Percentiles rank a stretch among this genome's conserved stretches.
Conservation (phyloP, 2,797 vertebrate species). For the Luscinia luscinia region DNA sequence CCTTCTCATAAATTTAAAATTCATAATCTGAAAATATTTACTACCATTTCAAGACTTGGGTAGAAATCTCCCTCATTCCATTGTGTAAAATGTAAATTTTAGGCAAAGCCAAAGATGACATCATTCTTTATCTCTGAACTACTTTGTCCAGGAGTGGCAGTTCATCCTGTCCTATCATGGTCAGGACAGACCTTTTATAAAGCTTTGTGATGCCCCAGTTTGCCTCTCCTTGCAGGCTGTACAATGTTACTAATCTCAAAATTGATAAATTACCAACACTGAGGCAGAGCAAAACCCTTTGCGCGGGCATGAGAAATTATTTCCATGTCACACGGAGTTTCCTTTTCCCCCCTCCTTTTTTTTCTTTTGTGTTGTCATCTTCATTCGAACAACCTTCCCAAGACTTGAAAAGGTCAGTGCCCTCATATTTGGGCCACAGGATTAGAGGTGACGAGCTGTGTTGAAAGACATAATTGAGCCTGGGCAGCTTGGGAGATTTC, state of each 20-base stretch:
- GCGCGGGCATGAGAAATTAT: fast-evolving
- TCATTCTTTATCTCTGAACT: neutral
- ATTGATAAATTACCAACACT: neutral
- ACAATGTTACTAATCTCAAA: neutral
- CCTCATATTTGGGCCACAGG: conserved; percentile 19
- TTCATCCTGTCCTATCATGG: neutral
- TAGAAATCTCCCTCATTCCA: neutral
- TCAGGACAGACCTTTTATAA: neutral
- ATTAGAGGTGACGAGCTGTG: conserved; percentile 50
- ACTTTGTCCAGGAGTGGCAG: neutral
- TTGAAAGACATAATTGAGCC: conserved; percentile 57
- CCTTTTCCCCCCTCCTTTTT: neutral
- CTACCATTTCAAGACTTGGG: neutral
- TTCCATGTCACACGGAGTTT: neutral
- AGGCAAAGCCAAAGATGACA: neutral
- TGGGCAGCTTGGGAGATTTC: neutral
- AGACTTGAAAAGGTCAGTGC: conserved; percentile 56
- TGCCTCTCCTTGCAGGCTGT: neutral
- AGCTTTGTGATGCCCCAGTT: neutral
- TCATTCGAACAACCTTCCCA: conserved; percentile 45
- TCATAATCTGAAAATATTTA: neutral
- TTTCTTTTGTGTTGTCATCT: conserved; percentile 27
- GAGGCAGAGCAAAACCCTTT: conserved; percentile 6
- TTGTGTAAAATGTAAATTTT: neutral
- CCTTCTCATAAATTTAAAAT: neutral